Evolutionary conservation across 2,888 invertebrate genomes (phyloP).

Genomic region (Masnerella sp.): DNA sequence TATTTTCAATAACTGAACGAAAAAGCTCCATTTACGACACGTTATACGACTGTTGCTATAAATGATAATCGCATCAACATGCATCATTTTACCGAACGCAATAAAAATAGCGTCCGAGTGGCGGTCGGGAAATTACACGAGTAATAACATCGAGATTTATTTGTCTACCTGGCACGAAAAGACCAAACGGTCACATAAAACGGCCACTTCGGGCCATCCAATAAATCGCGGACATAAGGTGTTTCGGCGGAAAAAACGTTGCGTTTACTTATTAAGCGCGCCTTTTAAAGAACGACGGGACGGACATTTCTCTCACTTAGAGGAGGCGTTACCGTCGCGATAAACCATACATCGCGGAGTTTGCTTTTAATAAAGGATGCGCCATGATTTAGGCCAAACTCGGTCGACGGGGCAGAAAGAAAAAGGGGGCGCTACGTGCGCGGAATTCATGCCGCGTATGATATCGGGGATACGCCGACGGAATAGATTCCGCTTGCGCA

Average conservation of each 20-base stretch:
- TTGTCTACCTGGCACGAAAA: conserved; percentile 34
- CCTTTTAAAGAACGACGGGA: conserved; percentile 33
- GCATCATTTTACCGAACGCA: no score
- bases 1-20: no score
- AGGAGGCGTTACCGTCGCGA: conserved; percentile 61
- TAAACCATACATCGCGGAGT: conserved; percentile 67
- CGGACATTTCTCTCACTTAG: conserved; percentile 44
- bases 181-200: conserved; percentile 41
- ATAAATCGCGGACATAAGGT: conserved; percentile 41
- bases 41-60: no score
- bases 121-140: conserved; percentile 24
- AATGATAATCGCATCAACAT: no score
- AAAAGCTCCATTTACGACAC: no score
- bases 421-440: conserved; percentile 54
- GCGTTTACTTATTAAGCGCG: conserved; percentile 46
- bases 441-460: conserved; percentile 57
- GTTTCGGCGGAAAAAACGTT: conserved; percentile 25
- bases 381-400: conserved; percentile 71
- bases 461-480: conserved; percentile 43
- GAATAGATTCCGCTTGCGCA: conserved; percentile 57
- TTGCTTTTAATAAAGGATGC: conserved; percentile 70
- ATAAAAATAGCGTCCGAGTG: not conserved
- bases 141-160: conserved; percentile 45
- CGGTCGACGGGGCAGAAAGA: conserved; percentile 64
- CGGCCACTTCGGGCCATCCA: conserved; percentile 19